Evolutionary conservation across 2,888 invertebrate species (phyloP), one percentile per base, ranked within the genome.

Genomic region (Teinopalpus imperialis): DNA sequence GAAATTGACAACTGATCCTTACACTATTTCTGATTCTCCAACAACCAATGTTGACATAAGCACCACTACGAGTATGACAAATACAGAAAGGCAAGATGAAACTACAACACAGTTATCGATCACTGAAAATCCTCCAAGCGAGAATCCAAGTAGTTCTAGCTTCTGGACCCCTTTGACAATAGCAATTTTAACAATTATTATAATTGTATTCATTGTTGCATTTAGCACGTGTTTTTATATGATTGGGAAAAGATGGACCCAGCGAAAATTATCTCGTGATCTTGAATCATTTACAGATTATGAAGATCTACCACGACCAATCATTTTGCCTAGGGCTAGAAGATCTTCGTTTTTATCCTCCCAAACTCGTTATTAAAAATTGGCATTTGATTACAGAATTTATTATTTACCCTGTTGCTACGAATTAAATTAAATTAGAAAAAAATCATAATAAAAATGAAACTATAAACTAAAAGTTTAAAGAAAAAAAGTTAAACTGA

Each of bases 91-190:
- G 7, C 13, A 7, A 13, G 2, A 29, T 12, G 13, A 7, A 13
- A 12, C 29, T n/a, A 12, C 29, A 12, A 24, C 23, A 8, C 8
- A 27, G 14, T 26, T 5, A 14, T 5, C 27, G 6, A 39, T 2
- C 8, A 32, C 31, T 1, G 44, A 45, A 18, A 32, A 5, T 14
- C 37, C 27, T 2, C 12, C 6, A 2, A 3, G 14, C 6, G 18
- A 16, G 5, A 24, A 30, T 7, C 5, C n/a, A 10, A 5, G 2
- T n/a, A 16, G 16, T 16, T 2, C 16, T 6, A 16, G 30, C 9
- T 69, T 71, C 51, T 74, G 73, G 72, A 71, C 58, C 37, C 43
- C 61, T 2, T 48, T 59, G 2, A 67, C 64, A 2, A 71, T 72
- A 20, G 8, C 57, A 3, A 54, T 67, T 52, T 60, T 64, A 4